Base-by-base conservation (phyloP, 2,113 vertebrate genomes). In the Calidris pygmaea region DNA sequence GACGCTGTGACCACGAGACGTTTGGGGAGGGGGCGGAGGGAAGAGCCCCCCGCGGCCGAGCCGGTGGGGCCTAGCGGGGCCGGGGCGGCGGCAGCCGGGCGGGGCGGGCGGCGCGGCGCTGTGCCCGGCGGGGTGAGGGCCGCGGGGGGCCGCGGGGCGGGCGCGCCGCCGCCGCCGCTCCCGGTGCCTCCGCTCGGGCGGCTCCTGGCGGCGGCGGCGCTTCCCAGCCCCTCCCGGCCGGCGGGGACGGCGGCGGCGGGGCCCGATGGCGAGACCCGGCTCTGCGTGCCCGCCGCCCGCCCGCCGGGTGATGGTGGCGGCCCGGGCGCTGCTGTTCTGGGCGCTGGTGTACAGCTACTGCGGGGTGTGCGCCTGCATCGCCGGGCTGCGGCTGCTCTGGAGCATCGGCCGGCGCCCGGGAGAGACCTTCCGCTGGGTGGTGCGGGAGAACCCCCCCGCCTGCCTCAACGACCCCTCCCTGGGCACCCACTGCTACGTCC, bases 401-500 rank as follows among this genome's bases (percentile, higher is more conserved):
- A 99, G 98, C 98, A 96, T 99, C 90, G 92, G 99, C 78, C 94
- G 98, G 68, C 98, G 98, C 35, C 99, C 99, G 34, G 98, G 98
- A 18, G 91, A 98, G 80, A 99, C 99, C 97, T 99, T 99, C 96
- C 98, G 98, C 85, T 98, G 99, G 98, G 94, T n/a, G 76, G 92
- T 98, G 66, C 98, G 99, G 53, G 98, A 99, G 68, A 98, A 97
- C 66, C 98, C 99, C 13, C 99, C 99, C 13, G 98, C 98, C 59
- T 99, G 99, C 95, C 96, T 99, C 95, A 98, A 98, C 97, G 99
- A 99, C 98, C 99, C 99, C 97, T 99, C 99, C 94, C 97, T 99
- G 98, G 99, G 99, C 78, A 99, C 99, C 67, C 99, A 99, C 98
- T 99, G 99, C 98, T 99, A 99, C 97, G 99, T 99, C 84, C 91